Percentiles rank a stretch among this genome's conserved stretches.
phyloP scores from a whole-genome alignment of 1,140 invertebrate species.

The Globodera ellingtonae region DNA sequence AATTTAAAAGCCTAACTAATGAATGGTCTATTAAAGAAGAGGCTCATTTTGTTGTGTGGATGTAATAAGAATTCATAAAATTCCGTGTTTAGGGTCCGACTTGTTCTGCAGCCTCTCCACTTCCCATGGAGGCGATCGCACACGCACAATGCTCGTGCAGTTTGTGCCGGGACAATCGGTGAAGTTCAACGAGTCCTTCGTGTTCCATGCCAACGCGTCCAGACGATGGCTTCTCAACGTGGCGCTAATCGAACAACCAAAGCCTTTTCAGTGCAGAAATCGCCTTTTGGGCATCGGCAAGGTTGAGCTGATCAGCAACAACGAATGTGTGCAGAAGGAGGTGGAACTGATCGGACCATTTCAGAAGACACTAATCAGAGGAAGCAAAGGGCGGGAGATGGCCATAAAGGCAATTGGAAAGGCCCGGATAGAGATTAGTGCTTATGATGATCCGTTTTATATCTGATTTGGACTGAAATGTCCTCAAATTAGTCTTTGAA shows the following conservation, averaged over 20 bases:
- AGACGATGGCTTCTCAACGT: slow-evolving; percentile 21
- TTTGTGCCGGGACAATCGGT: neutral
- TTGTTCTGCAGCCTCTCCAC: slow-evolving; percentile 25
- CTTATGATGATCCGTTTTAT: slow-evolving; percentile 59
- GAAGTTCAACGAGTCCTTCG: slow-evolving; percentile 45
- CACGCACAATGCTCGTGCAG: neutral
- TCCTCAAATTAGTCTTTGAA: no score
- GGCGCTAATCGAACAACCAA: slow-evolving; percentile 10
- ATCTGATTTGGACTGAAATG: slow-evolving; percentile 33
- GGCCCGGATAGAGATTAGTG: slow-evolving; percentile 40
- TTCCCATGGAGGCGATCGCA: neutral
- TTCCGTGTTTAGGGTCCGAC: slow-evolving; percentile 28
- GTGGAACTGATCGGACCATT: slow-evolving; percentile 24
- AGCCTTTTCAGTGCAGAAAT: slow-evolving; percentile 19
- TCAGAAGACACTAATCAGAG: slow-evolving; percentile 48
- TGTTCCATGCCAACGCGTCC: slow-evolving; percentile 41
- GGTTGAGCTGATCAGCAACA: neutral
- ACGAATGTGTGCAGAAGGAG: slow-evolving; percentile 37
- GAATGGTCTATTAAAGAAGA: neutral
- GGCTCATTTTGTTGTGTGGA: no score
- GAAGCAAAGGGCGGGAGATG: slow-evolving; percentile 1
- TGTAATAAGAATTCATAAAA: no score
- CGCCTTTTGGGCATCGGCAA: slow-evolving; percentile 22
- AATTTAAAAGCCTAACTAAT: slow-evolving; percentile 9
- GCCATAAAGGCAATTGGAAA: slow-evolving; percentile 30